Conservation (phyloP, 1,140 invertebrate genomes). For the Atta texana region DNA sequence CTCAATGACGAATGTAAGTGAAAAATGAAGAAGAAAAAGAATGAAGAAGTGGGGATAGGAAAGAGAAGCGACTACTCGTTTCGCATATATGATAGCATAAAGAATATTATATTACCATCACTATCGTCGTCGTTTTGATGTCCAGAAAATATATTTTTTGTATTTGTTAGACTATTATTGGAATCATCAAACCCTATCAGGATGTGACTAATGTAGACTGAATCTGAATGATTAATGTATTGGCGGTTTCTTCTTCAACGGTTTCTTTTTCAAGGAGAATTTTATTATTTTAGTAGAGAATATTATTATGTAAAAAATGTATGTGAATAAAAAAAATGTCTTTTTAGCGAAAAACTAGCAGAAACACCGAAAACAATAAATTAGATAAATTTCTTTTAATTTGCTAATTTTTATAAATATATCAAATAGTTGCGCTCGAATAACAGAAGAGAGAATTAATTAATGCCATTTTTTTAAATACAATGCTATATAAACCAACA, state of each 20-base stretch:
- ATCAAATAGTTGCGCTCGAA: not conserved
- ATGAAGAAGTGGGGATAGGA: slow-evolving; percentile 56
- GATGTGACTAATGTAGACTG: not conserved
- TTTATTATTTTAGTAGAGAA: too few relatives aligned
- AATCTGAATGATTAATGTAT: not conserved
- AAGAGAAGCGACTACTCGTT: slow-evolving; percentile 54
- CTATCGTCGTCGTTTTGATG: not conserved
- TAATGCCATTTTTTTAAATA: slow-evolving; percentile 2
- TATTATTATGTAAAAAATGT: not conserved
- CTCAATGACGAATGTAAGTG: slow-evolving; percentile 31
- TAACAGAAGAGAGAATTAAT: not conserved
- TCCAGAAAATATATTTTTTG: not conserved
- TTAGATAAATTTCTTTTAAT: not conserved
- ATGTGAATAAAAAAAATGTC: not conserved
- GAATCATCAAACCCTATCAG: not conserved
- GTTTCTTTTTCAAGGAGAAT: too few relatives aligned
- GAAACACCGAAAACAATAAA: not conserved
- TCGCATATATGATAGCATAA: slow-evolving; percentile 15
- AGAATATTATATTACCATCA: slow-evolving; percentile 31
- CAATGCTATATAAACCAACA: not conserved
- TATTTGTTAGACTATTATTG: not conserved
- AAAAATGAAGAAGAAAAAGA: slow-evolving; percentile 39
- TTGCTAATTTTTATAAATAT: not conserved
- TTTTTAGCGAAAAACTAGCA: not conserved
- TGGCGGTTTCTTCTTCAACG: not conserved